Evolutionary conservation across 2,797 vertebrate species (phyloP).

Genomic region (Odontamblyopus rebecca): DNA sequence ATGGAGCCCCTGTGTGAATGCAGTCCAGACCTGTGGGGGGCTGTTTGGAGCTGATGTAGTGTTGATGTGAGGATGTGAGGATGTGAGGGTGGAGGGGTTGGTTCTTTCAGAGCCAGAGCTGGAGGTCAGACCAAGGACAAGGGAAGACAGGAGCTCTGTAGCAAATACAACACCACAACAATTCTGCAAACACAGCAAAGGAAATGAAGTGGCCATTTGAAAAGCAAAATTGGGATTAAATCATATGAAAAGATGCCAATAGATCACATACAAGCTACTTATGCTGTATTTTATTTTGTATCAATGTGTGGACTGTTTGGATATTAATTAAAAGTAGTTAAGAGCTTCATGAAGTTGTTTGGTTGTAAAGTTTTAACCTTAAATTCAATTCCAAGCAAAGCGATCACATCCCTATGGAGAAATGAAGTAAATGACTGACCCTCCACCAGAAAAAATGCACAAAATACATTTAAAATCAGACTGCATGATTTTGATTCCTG

Average conservation of each 20-base stretch:
- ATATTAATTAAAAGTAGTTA: not conserved
- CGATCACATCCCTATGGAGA: too few relatives aligned
- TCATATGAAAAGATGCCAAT: not conserved
- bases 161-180: not conserved
- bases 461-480: too few relatives aligned
- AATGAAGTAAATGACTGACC: too few relatives aligned
- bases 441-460: too few relatives aligned
- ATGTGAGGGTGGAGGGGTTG: constrained; percentile 11
- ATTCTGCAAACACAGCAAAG: not conserved
- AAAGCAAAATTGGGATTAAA: not conserved
- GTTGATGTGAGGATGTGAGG: not conserved
- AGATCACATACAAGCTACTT: too few relatives aligned
- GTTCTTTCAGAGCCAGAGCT: constrained; percentile 41
- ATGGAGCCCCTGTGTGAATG: constrained; percentile 5
- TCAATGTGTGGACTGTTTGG: not conserved
- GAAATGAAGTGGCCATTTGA: not conserved
- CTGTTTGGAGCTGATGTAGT: constrained; percentile 29
- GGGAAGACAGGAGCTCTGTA: constrained; percentile 28
- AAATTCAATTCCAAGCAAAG: too few relatives aligned
- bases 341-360: too few relatives aligned
- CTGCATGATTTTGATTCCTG: too few relatives aligned
- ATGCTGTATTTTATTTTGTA: not conserved
- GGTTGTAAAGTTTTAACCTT: too few relatives aligned
- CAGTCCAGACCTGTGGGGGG: constrained; percentile 8
- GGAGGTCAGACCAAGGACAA: constrained; percentile 66